These are phyloP conservation scores for Porites evermanni DNA, from an alignment of 92 coral and sea anemone genomes.

Conservation along the genomic window DNA sequence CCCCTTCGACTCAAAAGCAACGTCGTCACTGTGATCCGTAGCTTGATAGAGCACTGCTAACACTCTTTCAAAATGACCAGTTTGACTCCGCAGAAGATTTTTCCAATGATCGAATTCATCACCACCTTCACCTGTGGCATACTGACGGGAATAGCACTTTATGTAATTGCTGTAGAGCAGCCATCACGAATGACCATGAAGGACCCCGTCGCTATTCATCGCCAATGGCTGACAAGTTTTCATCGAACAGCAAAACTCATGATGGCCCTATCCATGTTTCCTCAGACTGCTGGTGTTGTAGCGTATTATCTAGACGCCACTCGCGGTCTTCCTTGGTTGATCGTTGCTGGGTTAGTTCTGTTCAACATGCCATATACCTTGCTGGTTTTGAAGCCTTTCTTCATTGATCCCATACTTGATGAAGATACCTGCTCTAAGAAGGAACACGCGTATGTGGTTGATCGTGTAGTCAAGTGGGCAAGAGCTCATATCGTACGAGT, in stretches of 20 bases:
- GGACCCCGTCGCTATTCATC: conserved; percentile 63
- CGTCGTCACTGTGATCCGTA: not conserved
- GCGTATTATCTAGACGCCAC: conserved; percentile 18
- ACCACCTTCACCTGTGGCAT: conserved; percentile 69
- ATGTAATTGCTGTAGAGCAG: conserved; percentile 62
- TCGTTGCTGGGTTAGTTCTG: conserved; percentile 68
- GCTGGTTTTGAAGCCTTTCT: conserved; percentile 66
- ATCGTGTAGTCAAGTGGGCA: conserved; percentile 58
- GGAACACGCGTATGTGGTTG: conserved; percentile 57
- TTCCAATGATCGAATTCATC: conserved; percentile 55
- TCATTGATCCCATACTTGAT: conserved; percentile 66
- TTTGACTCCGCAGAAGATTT: conserved; percentile 38
- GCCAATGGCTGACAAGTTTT: conserved; percentile 66
- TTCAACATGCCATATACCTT: conserved; percentile 63
- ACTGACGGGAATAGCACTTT: conserved; percentile 65
- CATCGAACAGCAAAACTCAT: conserved; percentile 56
- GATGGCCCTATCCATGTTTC: conserved; percentile 65
- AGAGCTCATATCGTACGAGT: conserved; percentile 62
- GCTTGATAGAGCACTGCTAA: too few species aligned
- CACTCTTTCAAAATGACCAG: conserved; percentile 7
- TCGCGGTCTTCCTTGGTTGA: conserved; percentile 71
- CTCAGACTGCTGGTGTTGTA: conserved; percentile 58
- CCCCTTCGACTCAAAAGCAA: too few species aligned
- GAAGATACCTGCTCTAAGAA: conserved; percentile 60
- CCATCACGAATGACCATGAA: conserved; percentile 73